Base-by-base conservation (phyloP, 1,140 invertebrate genomes). In the Zaprionus taronus region DNA sequence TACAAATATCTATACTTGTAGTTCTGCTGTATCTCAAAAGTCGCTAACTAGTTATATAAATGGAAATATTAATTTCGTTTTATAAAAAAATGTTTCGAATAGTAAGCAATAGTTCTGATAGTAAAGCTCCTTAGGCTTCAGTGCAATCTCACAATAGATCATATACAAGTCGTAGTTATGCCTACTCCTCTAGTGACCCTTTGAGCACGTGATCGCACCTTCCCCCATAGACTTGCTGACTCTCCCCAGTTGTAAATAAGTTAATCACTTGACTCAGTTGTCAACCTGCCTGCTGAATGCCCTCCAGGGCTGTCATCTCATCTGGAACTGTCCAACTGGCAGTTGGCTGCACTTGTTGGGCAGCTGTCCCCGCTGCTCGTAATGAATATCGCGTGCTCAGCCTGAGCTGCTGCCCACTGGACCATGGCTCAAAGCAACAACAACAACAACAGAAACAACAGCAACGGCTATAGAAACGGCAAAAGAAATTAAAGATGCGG, bases 401-500 rank as follows among this genome's bases (percentile, higher is more conserved):
- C 65, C 36, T 44, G 55, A 55, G 56, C n/a, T 56, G 69, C 65
- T 84, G 81, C 49, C 65, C 85, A 89, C 84, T 89, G 75, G 81
- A 77, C 69, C 85, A 60, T 87, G 75, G 62, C 58, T 24, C 38
- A 62, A 53, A 68, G 51, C 77, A 74, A 57, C 56, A 70, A 44
- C 56, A 49, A 41, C 53, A 58, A 1, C 24, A 44, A 34, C 63
- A 49, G 6, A 31, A 41, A 62, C 28, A 31, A 49, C 38, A 70
- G 26, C 62, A 49, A 41, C 53, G 41, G 2, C 53, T 41, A 34
- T 47, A 49, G 11, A 38, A 41, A 62, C 28, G 51, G 38, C 68
- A 75, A 90, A 80, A 64, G 64, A 69, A 90, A 87, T 87, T 90
- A 87, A 85, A 89, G 85, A 90, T 89, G 85, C 85, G 80, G 70